Evolutionary conservation across 23 tunicate species (phyloP).

Genomic region (Trididemnum clinides): DNA sequence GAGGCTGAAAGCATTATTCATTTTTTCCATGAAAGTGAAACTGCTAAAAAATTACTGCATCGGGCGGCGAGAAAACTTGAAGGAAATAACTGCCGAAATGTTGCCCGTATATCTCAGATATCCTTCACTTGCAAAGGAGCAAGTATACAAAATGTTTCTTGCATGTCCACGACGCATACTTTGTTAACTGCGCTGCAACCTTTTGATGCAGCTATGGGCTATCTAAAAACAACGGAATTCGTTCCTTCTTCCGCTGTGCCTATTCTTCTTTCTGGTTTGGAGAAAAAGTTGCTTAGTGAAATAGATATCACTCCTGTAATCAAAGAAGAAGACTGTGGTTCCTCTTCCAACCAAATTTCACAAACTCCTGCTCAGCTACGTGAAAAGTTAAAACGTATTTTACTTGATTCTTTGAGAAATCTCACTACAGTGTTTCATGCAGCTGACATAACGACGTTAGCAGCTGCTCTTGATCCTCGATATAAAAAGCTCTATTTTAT

Average conservation of each 20-base stretch:
- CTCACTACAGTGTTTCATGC: neutral
- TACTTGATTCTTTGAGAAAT: neutral
- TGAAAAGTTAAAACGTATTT: neutral
- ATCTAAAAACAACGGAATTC: neutral
- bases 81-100: neutral
- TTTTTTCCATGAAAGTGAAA: neutral
- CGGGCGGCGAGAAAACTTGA: neutral
- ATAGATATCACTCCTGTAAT: neutral
- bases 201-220: conserved; percentile 11
- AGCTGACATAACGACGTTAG: neutral
- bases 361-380: neutral
- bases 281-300: neutral
- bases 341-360: neutral
- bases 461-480: conserved; percentile 47
- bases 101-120: neutral
- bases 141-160: neutral
- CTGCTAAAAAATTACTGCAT: neutral
- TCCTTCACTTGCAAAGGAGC: neutral
- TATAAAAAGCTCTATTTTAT: conserved; percentile 36
- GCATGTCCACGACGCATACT: neutral
- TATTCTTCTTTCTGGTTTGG: conserved; percentile 24
- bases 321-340: neutral
- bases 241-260: conserved; percentile 26
- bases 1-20: neutral
- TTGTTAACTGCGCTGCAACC: conserved; percentile 5